phyloP scores from a whole-genome alignment of 2,888 invertebrate genomes.

The Hyppa rectilinea region DNA sequence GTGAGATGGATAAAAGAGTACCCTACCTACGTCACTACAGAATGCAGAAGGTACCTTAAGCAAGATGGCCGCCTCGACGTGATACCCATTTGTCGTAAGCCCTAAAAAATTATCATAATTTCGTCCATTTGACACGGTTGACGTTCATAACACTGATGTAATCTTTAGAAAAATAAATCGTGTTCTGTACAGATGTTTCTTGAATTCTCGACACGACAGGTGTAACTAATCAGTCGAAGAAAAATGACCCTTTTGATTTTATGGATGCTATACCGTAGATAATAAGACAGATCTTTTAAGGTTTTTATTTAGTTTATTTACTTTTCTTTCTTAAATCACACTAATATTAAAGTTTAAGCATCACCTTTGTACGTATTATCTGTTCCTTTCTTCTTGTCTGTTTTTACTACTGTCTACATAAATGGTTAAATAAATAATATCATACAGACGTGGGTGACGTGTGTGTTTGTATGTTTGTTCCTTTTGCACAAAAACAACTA shows the following conservation, averaged over 20 bases:
- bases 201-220: neutral
- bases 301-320: neutral
- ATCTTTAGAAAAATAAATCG: conserved; percentile 25
- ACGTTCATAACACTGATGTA: conserved; percentile 3
- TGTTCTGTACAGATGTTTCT: conserved; percentile 3
- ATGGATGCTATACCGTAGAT: neutral
- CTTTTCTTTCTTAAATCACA: neutral
- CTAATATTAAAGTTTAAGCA: too few relatives aligned
- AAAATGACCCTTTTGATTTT: neutral
- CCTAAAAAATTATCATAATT: conserved; percentile 58
- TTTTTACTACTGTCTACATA: too few relatives aligned
- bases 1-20: neutral
- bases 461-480: too few relatives aligned
- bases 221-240: conserved; percentile 9
- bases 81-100: conserved; percentile 11
- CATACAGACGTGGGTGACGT: too few relatives aligned
- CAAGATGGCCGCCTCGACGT: conserved; percentile 1
- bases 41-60: conserved; percentile 2
- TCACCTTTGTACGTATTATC: too few relatives aligned
- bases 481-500: too few relatives aligned
- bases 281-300: neutral
- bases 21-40: neutral
- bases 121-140: conserved; percentile 45
- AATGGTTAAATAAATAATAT: too few relatives aligned
- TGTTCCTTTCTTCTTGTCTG: too few relatives aligned